Percentiles rank a stretch among this genome's conserved stretches.
These are phyloP conservation scores for Anticlea derivata DNA, from an alignment of 2,888 invertebrate species.

Conservation along the genomic window DNA sequence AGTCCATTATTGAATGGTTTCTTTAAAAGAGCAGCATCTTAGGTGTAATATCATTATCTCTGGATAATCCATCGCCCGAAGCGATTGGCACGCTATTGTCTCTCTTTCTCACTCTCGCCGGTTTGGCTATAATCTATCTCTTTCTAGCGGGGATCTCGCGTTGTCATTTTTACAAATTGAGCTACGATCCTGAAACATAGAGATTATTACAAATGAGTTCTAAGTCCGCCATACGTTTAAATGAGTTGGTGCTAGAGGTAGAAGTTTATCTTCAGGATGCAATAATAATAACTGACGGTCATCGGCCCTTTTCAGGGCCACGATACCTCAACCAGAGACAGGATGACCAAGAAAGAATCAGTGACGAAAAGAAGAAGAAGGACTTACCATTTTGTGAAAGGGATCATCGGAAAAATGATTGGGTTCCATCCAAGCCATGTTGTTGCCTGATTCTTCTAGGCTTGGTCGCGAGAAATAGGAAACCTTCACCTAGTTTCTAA, in stretches of 20 bases:
- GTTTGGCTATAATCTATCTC: slow-evolving; percentile 40
- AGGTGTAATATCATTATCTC: slow-evolving; percentile 66
- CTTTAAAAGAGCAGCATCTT: slow-evolving; percentile 45
- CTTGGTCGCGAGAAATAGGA: no score
- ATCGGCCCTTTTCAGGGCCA: no score
- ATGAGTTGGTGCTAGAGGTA: slow-evolving; percentile 25
- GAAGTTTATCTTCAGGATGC: background rate
- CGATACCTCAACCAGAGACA: no score
- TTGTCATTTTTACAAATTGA: slow-evolving; percentile 78
- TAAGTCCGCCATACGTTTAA: slow-evolving; percentile 50
- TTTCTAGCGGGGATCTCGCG: slow-evolving; percentile 53
- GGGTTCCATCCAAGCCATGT: no score
- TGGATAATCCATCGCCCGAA: slow-evolving; percentile 62
- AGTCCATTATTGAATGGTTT: slow-evolving; percentile 16
- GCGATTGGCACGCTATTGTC: slow-evolving; percentile 55
- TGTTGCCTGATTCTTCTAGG: no score
- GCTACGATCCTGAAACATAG: slow-evolving; percentile 70
- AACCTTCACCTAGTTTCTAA: no score
- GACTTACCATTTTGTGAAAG: no score
- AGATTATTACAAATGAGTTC: slow-evolving; percentile 68
- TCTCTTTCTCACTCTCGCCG: slow-evolving; percentile 42
- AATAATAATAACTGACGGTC: no score
- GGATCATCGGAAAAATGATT: no score
- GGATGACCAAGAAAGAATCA: no score
- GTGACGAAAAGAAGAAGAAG: no score